These are phyloP conservation scores for Hafferia zeledoni DNA, from an alignment of 2,797 vertebrate species.

Conservation along the genomic window DNA sequence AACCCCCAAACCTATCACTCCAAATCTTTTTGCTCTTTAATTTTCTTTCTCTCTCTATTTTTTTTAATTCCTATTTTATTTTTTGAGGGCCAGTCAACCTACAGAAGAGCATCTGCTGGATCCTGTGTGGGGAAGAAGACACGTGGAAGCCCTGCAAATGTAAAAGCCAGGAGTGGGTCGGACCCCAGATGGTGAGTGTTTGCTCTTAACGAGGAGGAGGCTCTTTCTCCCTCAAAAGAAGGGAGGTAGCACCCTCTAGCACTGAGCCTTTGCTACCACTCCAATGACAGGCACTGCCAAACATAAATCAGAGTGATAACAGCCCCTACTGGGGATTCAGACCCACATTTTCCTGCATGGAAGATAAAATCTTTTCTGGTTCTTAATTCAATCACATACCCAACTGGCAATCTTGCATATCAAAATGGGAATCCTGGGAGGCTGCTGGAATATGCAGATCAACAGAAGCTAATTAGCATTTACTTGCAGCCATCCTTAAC, in stretches of 20 bases:
- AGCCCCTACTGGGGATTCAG: constrained; percentile 67
- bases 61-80: not conserved
- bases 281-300: constrained; percentile 54
- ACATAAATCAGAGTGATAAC: constrained; percentile 63
- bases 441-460: constrained; percentile 82
- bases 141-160: constrained; percentile 36
- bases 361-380: constrained; percentile 74
- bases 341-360: constrained; percentile 54
- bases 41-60: not conserved
- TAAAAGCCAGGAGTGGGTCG: constrained; percentile 54
- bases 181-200: constrained; percentile 75
- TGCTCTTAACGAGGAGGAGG: constrained; percentile 51
- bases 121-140: constrained; percentile 26
- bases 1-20: not conserved
- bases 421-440: constrained; percentile 82
- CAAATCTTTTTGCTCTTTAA: not conserved
- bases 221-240: constrained; percentile 65
- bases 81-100: constrained; percentile 20
- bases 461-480: constrained; percentile 88
- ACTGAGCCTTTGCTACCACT: constrained; percentile 67
- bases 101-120: constrained; percentile 27
- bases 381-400: constrained; percentile 81
- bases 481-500: constrained; percentile 83
- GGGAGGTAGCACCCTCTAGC: constrained; percentile 73
- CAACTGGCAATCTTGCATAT: constrained; percentile 82